Conservation (phyloP, 2,113 vertebrate species). For the Toxotes jaculatrix region DNA sequence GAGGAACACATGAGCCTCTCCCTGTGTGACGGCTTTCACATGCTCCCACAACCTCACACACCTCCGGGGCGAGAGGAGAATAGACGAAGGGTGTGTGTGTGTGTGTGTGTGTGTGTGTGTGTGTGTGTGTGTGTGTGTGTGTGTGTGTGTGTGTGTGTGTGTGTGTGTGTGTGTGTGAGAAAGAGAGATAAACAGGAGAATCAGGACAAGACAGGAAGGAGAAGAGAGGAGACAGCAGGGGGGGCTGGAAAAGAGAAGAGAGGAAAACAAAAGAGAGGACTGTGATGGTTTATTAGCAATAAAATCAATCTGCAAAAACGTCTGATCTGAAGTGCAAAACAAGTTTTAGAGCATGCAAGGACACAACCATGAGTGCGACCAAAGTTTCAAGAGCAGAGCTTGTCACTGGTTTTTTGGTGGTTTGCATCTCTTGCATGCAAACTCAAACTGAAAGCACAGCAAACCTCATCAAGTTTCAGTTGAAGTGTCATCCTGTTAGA, state of each 20-base stretch:
- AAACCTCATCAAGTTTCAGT: background rate
- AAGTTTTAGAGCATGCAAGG: background rate
- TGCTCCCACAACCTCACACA: slow-evolving; percentile 74
- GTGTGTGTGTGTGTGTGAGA: slow-evolving; percentile 19
- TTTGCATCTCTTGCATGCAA: background rate
- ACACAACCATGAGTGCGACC: background rate
- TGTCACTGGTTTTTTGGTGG: too few relatives aligned
- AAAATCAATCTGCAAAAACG: background rate
- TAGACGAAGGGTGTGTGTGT: slow-evolving; percentile 30
- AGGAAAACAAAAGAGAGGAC: background rate
- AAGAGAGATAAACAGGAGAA: slow-evolving; percentile 15
- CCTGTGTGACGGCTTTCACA: slow-evolving; percentile 80
- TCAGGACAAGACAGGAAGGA: slow-evolving; percentile 5
- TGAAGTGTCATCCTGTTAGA: background rate
- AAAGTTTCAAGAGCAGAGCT: background rate
- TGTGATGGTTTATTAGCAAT: background rate
- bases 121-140: slow-evolving; percentile 27
- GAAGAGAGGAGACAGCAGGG: background rate
- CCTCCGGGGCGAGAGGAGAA: slow-evolving; percentile 60
- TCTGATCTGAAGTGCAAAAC: background rate
- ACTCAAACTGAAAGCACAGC: too few relatives aligned
- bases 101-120: slow-evolving; percentile 35
- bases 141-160: slow-evolving; percentile 43
- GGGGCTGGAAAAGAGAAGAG: background rate
- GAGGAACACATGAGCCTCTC: slow-evolving; percentile 78